These are phyloP conservation scores for Pipistrellus nathusii DNA, from an alignment of 2,797 vertebrate genomes.

Conservation along the genomic window DNA sequence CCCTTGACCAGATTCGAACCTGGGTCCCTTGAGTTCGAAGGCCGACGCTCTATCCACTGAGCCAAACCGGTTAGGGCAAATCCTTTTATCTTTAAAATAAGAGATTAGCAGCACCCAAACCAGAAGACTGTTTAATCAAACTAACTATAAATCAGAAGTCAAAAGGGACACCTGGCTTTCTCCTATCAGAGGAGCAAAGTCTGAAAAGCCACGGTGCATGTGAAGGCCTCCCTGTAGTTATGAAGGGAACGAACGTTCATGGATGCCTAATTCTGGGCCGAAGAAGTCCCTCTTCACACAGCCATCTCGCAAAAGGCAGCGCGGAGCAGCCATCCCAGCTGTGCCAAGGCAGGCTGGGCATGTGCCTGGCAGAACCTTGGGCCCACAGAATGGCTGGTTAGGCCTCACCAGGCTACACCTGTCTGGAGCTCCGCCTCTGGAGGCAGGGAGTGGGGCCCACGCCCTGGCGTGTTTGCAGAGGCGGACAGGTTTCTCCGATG, in stretches of 20 bases:
- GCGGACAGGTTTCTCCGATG: background rate
- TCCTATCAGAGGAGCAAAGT: background rate
- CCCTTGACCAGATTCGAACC: too few species aligned
- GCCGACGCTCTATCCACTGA: too few species aligned
- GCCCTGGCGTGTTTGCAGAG: background rate
- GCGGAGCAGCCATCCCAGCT: background rate
- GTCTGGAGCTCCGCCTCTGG: background rate
- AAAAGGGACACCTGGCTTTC: background rate
- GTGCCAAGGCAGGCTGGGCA: background rate
- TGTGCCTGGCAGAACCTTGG: background rate
- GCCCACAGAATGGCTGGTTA: background rate
- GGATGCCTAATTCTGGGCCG: background rate
- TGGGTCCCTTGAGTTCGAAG: too few species aligned
- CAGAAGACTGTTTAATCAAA: background rate
- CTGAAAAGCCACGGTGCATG: background rate
- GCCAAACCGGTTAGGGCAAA: too few species aligned
- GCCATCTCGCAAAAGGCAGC: background rate
- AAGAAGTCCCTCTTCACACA: background rate
- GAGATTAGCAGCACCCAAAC: background rate
- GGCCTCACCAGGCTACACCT: background rate
- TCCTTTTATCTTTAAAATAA: slow-evolving; percentile 22
- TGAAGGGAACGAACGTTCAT: background rate
- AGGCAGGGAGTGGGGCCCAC: background rate
- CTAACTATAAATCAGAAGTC: background rate
- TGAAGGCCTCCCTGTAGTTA: background rate